Base-by-base conservation (phyloP, 2,888 invertebrate genomes). In the Thumatha senex region DNA sequence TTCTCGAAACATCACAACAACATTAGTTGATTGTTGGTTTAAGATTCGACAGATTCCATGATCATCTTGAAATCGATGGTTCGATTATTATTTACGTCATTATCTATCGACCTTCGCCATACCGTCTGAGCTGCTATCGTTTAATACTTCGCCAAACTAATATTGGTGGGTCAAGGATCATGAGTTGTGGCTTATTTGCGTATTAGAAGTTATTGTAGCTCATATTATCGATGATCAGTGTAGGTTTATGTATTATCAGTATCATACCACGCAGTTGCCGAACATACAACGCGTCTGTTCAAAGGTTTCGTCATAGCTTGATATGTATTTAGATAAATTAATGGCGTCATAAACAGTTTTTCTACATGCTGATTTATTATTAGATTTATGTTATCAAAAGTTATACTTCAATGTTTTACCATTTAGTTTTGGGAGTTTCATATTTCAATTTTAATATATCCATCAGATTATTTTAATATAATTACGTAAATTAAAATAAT, bases 321-420 rank as follows among this genome's bases (percentile, higher is more conserved):
- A 53, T 56, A 56, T 49, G 45, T 63, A 61, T 61, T 58, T 54
- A 52, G 47, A 56, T 53, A 54, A 51, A 58, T 58, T 59, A 62
- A 57, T 51, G 46, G 40, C 53, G 57, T 52, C 61, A 61, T 67
- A 63, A 65, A 63, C 47, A 52, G 56, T 67, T 64, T 59, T 63
- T 65, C 67, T 66, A 64, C 59, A 56, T 50, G 56, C 55, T 61
- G 54, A 63, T 66, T 67, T 66, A 66, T 61, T 65, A 61, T 63
- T 61, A 57, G 53, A 60, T 62, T 57, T 54, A 48, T 57, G 47
- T 58, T 58, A 56, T 67, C 59, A 50, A 46, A 51, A n/a, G 30
- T 29, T 38, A 38, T 47, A 43, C 33, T 47, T 51, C 43, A 48
- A 35, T 15, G 34, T 24, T 24, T 24, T 24, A 24, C 18, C 5